Evolutionary conservation across 1,140 invertebrate genomes (phyloP), one percentile per base, ranked within the genome.

Genomic region (Calliopsis andreniformis): DNA sequence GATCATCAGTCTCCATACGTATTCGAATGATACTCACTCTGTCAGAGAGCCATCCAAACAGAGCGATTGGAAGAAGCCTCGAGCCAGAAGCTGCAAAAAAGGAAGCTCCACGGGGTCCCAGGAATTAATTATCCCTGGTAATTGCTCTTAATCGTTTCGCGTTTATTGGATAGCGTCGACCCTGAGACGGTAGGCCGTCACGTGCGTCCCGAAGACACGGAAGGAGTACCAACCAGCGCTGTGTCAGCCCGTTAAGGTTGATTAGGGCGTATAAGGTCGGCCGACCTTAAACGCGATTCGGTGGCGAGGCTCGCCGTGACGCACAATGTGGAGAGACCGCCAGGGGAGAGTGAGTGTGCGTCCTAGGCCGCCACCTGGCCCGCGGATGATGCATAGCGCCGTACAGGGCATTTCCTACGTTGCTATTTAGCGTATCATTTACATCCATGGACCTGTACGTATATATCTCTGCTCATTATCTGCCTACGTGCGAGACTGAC

Each of bases 401-500:
- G 82, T 79, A 87, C 63, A 70, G 59, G 76, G 84, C 76, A 84
- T 86, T 91, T 90, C 87, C 88, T 89, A 84, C 84, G 86, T 89
- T 86, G 76, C 78, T 86, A 83, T 73, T 69, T 47, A 56, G 62
- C 30, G 28, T 88, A 88, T 89, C 86, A 88, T 88, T 88, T 88
- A 84, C 82, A 87, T 89, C 87, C 82, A n/a, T n/a, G n/a, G n/a
- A n/a, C n/a, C 85, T 76, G 59, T 51, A 28, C 8, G n/a, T 28
- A 30, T 16, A 80, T 86, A 87, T 88, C 80, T 85, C 61, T 3
- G 53, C 86, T 89, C 86, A 89, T 89, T 88, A 89, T 87, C 80
- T 81, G 72, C 87, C 86, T 87, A 89, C 87, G 79, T 84, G 68
- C 56, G n/a, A 25, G 45, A 56, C 69, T 14, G 78, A 71, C 64